Base-by-base conservation (phyloP, 92 coral and sea anemone species). In the Muricea muricata region DNA sequence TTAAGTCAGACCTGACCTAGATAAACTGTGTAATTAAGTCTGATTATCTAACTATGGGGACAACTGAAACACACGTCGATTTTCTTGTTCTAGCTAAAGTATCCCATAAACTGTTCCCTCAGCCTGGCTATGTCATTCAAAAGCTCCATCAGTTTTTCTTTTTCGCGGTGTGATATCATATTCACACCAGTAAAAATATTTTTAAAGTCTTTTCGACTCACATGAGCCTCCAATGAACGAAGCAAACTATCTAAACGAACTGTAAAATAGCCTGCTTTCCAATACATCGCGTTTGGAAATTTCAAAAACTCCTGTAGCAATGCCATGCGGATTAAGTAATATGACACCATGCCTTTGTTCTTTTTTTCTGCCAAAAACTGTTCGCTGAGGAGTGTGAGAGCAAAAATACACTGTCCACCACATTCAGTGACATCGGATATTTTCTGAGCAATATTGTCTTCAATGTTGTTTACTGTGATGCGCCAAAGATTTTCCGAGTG, bases 201-300 rank as follows among this genome's bases (percentile, higher is more conserved):
- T 31, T 77, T 54, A 3, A 77, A 77, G 1, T 77, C 47, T 29
- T 20, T 25, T 37, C 34, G 54, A 37, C 26, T 2, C 37, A 91
- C 81, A 24, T 74, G 85, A 10, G 35, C 71, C 69, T 91, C 88
- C 1, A 93, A 85, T 1, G 79, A 83, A 7, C 55, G 57, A 4
- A 93, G 73, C 15, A 91, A 35, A 11, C 91, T 78, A 46, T 87
- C 50, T 21, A 91, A 60, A 34, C 97, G 97, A 45, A 79, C 85
- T 7, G 57, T 37, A 11, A 93, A 32, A 9, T 88, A 71, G 1
- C 55, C 45, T 23, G 14, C 69, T 8, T 23, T 57, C 97, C 97
- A 93, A 4, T 88, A 65, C 1, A 37, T 73, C 4, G 65, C 84
- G 66, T 76, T 79, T 4, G 94, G 87, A 50, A 82, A 88, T 45